Evolutionary conservation across 2,888 invertebrate species (phyloP).

Genomic region (Callinectes sapidus): DNA sequence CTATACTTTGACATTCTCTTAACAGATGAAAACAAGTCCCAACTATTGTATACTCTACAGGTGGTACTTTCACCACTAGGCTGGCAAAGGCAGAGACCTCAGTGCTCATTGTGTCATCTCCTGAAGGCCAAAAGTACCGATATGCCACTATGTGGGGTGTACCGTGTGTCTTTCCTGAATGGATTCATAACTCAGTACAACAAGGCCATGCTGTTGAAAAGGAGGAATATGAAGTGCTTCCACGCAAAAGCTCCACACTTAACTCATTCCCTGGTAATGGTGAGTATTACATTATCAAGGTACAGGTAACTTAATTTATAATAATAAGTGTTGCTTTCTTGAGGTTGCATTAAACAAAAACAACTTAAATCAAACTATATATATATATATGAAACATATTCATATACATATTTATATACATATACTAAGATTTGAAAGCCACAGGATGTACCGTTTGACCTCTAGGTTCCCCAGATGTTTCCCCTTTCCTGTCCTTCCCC

Average conservation of each 20-base stretch:
- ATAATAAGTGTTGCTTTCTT: no score
- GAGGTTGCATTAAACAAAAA: no score
- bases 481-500: not conserved
- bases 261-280: slow-evolving; percentile 42
- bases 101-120: slow-evolving; percentile 79
- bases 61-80: slow-evolving; percentile 80
- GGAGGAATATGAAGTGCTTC: slow-evolving; percentile 79
- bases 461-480: no score
- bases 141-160: slow-evolving; percentile 80
- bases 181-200: slow-evolving; percentile 87
- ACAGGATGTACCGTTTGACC: no score
- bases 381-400: no score
- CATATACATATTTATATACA: no score
- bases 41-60: slow-evolving; percentile 75
- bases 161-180: slow-evolving; percentile 84
- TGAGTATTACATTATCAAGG: slow-evolving; percentile 9
- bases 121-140: slow-evolving; percentile 84
- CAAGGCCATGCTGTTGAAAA: slow-evolving; percentile 84
- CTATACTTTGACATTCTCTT: not conserved
- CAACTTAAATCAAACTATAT: no score
- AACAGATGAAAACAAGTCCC: slow-evolving; percentile 1
- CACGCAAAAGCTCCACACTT: slow-evolving; percentile 68
- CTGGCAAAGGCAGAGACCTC: slow-evolving; percentile 78
- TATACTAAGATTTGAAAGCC: no score
- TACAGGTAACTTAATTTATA: no score